Conservation (phyloP, 1,140 invertebrate genomes). For the Panagrolaimus sp. region DNA sequence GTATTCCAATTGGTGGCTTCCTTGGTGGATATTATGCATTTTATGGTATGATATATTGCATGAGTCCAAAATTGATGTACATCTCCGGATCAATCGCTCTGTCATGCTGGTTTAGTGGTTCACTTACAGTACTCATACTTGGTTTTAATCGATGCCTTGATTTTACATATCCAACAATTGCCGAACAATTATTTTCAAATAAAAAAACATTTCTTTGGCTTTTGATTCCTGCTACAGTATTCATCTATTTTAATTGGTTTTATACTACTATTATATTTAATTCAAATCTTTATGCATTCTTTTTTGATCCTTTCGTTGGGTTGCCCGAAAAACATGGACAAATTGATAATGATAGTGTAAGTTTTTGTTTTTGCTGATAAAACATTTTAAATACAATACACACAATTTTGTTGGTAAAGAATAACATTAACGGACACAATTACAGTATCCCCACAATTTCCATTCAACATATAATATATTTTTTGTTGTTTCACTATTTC, state of each 20-base stretch:
- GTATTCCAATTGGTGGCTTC: conserved; percentile 9
- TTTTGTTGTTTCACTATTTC: not conserved
- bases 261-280: not conserved
- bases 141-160: not conserved
- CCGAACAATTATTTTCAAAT: not conserved
- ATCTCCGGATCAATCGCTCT: conserved; percentile 11
- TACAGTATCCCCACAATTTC: not conserved
- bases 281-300: conserved; percentile 1
- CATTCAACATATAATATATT: not conserved
- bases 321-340: not conserved
- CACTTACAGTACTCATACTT: not conserved
- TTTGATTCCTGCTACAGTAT: not conserved
- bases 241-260: not conserved
- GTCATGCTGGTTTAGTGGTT: not conserved
- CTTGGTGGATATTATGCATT: conserved; percentile 5
- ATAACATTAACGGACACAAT: too few relatives aligned
- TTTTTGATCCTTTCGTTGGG: conserved; percentile 5
- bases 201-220: conserved; percentile 3
- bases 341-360: not conserved
- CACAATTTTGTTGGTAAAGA: too few relatives aligned
- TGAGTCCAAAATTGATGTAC: conserved; percentile 19
- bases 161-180: not conserved
- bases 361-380: not conserved
- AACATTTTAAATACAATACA: not conserved
- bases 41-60: conserved; percentile 19